These are phyloP conservation scores for Harlomillsia oculata DNA, from an alignment of 1,140 invertebrate species.

Conservation along the genomic window DNA sequence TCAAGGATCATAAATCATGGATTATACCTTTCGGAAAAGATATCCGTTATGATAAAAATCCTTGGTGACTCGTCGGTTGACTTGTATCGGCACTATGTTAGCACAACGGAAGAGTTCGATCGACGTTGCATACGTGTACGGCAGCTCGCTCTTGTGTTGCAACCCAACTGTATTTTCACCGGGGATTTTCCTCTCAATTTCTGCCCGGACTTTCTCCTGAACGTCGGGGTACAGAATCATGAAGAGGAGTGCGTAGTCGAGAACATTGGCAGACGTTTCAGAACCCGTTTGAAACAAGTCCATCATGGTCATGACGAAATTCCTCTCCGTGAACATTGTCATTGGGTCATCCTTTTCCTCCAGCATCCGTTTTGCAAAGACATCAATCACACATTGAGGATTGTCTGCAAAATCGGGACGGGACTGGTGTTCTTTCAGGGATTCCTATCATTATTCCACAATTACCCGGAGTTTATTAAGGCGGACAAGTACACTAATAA, in stretches of 20 bases:
- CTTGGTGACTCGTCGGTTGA: slow-evolving; percentile 60
- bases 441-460: no score
- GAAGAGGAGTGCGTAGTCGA: slow-evolving; percentile 67
- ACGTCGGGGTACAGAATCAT: slow-evolving; percentile 63
- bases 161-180: no score
- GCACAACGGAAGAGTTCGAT: slow-evolving; percentile 65
- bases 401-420: no score
- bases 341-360: no score
- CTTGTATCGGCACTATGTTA: slow-evolving; percentile 61
- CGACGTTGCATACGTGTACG: slow-evolving; percentile 62
- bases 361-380: no score
- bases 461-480: no score
- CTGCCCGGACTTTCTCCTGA: slow-evolving; percentile 63
- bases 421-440: no score
- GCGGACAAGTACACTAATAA: no score
- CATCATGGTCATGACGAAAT: slow-evolving; percentile 2
- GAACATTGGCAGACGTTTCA: slow-evolving; percentile 65
- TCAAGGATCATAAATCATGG: background rate
- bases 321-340: no score
- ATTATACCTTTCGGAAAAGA: background rate
- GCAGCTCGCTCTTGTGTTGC: slow-evolving; percentile 34
- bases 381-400: no score
- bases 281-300: slow-evolving; percentile 55
- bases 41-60: background rate
- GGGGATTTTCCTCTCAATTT: slow-evolving; percentile 66